Conservation (phyloP, 2,888 invertebrate species). For the Timandra comae region DNA sequence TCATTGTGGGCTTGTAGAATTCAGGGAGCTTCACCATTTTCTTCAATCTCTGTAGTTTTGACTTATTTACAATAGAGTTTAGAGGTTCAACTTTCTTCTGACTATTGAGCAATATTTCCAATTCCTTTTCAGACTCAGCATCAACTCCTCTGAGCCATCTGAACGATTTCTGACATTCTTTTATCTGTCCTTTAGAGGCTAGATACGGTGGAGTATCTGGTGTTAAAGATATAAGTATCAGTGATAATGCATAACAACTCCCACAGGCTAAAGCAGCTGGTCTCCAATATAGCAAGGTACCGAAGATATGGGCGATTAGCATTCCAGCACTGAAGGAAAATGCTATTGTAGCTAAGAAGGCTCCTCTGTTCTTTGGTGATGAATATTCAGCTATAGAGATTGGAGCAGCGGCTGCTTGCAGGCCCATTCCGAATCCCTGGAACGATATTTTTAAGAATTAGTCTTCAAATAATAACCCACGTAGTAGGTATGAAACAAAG, state of each 20-base stretch:
- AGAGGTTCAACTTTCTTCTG: constrained; percentile 37
- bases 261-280: constrained; percentile 73
- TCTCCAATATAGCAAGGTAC: constrained; percentile 78
- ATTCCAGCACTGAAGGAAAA: constrained; percentile 80
- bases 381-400: constrained; percentile 69
- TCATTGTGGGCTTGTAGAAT: constrained; percentile 77
- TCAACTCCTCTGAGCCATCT: constrained; percentile 76
- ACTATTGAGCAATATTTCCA: constrained; percentile 59
- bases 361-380: constrained; percentile 78
- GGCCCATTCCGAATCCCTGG: constrained; percentile 72
- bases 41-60: constrained; percentile 37
- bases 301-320: constrained; percentile 79
- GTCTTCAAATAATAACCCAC: too few species aligned
- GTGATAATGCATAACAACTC: constrained; percentile 63
- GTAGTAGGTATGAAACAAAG: too few species aligned
- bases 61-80: constrained; percentile 25
- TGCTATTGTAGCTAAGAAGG: constrained; percentile 78
- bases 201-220: constrained; percentile 83
- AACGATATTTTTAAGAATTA: too few species aligned
- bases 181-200: constrained; percentile 68
- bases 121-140: constrained; percentile 60
- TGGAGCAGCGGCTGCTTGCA: constrained; percentile 66
- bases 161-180: constrained; percentile 76
- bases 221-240: constrained; percentile 68
- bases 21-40: constrained; percentile 55